Evolutionary conservation across 2,797 vertebrate species (phyloP), one percentile per base, ranked within the genome.

Genomic region (Hirundo rustica): DNA sequence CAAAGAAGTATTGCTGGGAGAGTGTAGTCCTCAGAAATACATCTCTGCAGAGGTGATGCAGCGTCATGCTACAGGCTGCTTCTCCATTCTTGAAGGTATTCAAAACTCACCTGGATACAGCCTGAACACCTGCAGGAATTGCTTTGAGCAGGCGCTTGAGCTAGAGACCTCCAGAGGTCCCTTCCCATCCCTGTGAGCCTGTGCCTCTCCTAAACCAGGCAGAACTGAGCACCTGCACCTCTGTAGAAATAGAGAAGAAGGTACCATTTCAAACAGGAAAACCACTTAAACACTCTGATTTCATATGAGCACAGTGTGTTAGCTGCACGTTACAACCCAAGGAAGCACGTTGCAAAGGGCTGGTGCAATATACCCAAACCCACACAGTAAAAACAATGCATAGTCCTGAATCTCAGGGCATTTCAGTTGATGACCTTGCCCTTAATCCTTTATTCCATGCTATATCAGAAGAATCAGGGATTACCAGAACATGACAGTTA

Each of bases 401-500:
- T 26, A 36, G n/a, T 53, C 42, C 62, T 12, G 12, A n/a, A 48
- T 84, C 60, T 77, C 5, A 2, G 27, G 29, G 47, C 70, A 55
- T 78, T 92, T 88, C 73, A 65, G 70, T 75, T n/a, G 2, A 42
- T 42, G 62, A 89, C 79, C 58, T 88, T 85, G 72, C 36, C 58
- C 89, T 93, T 80, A 84, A 73, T 85, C 64, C 54, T 89, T 88
- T 88, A 86, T 92, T 88, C 67, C 73, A 67, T 42, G 22, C 14
- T 76, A 5, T 55, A 94, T 88, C 73, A 76, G 73, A 93, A 78
- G 79, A 94, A 88, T 60, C 32, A 32, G 16, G 25, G 54, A 92
- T 92, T 92, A 92, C 58, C 44, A 91, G 44, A 72, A 86, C 76
- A 81, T 29, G 27, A n/a, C 64, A 66, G 55, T 81, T 86, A 81